Evolutionary conservation across 64 coral and sea anemone species (phyloP).

Genomic region (Cladopsammia gracilis): DNA sequence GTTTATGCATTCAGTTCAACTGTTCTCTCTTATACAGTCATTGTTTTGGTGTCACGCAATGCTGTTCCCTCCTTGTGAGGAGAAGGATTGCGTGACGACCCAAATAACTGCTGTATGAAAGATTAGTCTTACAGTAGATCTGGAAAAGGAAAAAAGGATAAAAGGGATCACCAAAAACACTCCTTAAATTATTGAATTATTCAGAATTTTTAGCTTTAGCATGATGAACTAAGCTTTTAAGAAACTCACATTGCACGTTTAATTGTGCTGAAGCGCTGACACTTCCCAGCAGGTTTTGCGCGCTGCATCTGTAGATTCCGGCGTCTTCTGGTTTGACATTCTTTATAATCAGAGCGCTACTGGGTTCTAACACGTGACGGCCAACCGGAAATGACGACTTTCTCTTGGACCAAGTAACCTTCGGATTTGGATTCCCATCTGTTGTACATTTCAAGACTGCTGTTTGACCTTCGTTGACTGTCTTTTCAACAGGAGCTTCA

Average conservation of each 20-base stretch:
- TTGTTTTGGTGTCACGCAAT: no score
- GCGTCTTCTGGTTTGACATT: not conserved
- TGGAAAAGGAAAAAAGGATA: no score
- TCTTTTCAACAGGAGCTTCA: not conserved
- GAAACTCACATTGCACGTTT: constrained; percentile 32
- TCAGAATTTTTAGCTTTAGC: no score
- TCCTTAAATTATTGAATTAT: no score
- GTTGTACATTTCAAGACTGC: constrained; percentile 21
- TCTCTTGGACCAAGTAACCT: constrained; percentile 23
- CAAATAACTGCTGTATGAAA: no score
- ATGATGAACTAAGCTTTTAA: no score
- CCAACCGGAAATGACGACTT: not conserved
- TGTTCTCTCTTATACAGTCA: no score
- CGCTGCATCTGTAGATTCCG: constrained; percentile 53
- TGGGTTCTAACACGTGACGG: not conserved
- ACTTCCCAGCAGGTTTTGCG: constrained; percentile 24
- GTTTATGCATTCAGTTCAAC: no score
- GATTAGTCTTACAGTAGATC: no score
- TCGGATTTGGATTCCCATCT: constrained; percentile 46
- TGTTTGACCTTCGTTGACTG: constrained; percentile 15
- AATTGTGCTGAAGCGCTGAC: constrained; percentile 2
- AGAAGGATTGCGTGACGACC: no score
- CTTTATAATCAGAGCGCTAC: constrained; percentile 14
- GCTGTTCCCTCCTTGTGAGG: no score
- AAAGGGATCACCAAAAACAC: no score